Evolutionary conservation across 2,113 vertebrate species (phyloP).

Genomic region (Takifugu bimaculatus): DNA sequence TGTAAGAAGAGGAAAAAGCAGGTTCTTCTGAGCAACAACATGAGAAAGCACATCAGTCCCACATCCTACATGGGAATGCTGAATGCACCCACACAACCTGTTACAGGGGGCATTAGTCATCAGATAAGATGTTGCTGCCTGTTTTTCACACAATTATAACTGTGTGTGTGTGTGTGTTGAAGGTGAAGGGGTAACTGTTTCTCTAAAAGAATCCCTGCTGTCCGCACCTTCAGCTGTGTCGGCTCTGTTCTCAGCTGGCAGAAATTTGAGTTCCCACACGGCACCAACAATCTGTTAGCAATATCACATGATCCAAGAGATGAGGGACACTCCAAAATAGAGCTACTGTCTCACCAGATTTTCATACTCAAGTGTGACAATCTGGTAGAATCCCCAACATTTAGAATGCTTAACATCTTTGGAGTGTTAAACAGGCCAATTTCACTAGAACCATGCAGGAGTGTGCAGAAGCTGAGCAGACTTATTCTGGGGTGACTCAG

Average conservation of each 20-base stretch:
- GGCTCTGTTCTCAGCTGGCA: background rate
- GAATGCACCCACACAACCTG: conserved; percentile 4
- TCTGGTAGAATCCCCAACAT: no score
- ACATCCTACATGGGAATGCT: conserved; percentile 3
- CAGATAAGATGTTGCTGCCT: conserved; percentile 9
- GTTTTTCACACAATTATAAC: conserved; percentile 9
- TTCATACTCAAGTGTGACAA: no score
- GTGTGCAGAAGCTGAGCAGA: no score
- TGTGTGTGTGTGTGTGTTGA: conserved; percentile 24
- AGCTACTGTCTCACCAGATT: no score
- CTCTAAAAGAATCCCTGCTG: conserved; percentile 7
- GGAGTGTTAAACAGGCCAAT: no score
- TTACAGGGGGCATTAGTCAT: conserved; percentile 22
- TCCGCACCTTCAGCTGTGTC: background rate
- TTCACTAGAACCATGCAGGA: no score
- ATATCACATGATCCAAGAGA: background rate
- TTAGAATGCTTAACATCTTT: no score
- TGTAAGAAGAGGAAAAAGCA: conserved; percentile 7
- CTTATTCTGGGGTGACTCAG: no score
- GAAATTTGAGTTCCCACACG: background rate
- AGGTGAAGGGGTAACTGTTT: conserved; percentile 32
- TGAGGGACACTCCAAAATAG: background rate
- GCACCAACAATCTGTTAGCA: background rate
- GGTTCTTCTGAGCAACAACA: conserved; percentile 11
- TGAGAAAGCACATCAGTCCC: conserved; percentile 13